phyloP scores from a whole-genome alignment of 1,140 invertebrate genomes.

The Globodera rostochiensis region DNA sequence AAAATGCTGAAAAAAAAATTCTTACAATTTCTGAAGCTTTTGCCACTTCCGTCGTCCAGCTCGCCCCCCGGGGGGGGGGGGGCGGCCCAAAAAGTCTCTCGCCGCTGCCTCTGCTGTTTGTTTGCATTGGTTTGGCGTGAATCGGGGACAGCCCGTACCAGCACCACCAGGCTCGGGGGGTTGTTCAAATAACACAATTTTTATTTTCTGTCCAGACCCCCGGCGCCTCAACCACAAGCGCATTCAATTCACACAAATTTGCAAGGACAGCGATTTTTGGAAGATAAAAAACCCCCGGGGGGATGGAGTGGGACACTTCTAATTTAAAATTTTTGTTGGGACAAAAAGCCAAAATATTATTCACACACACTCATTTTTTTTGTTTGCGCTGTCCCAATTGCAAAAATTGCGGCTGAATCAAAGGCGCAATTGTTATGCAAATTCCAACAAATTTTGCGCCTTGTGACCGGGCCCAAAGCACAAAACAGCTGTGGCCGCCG shows the following conservation, averaged over 20 bases:
- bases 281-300: too few species aligned
- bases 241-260: background rate
- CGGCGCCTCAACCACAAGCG: background rate
- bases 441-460: background rate
- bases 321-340: too few species aligned
- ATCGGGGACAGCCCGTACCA: background rate
- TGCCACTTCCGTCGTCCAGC: too few species aligned
- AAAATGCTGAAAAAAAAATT: too few species aligned
- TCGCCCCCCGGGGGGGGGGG: too few species aligned
- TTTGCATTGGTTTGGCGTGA: background rate
- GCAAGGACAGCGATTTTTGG: background rate
- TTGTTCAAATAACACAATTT: background rate
- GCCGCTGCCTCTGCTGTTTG: background rate
- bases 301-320: too few species aligned
- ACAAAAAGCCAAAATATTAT: too few species aligned
- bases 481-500: background rate
- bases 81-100: background rate
- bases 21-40: too few species aligned
- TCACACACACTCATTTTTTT: too few species aligned
- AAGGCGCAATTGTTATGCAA: background rate
- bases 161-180: background rate
- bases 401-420: background rate
- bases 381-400: too few species aligned
- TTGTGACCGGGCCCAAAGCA: background rate
- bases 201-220: background rate